Evolutionary conservation across 2,113 vertebrate genomes (phyloP).

Genomic region (Pavo muticus): DNA sequence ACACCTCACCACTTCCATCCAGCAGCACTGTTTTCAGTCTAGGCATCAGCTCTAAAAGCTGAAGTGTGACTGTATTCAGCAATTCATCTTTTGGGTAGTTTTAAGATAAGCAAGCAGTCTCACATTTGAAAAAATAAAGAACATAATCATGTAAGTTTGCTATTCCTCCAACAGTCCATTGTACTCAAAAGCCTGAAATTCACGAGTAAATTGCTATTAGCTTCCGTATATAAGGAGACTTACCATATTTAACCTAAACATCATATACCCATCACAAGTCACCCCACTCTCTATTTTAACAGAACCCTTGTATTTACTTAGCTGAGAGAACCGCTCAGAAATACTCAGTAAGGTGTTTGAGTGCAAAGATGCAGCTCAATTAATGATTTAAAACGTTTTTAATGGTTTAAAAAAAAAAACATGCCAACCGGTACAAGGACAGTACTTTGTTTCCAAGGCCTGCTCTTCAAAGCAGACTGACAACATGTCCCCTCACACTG

Average conservation of each 20-base stretch:
- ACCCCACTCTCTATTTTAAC: not conserved
- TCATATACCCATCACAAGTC: not conserved
- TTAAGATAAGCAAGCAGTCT: not conserved
- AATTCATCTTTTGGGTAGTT: not conserved
- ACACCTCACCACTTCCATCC: not conserved
- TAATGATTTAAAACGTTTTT: not conserved
- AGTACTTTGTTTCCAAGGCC: not conserved
- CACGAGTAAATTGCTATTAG: not conserved
- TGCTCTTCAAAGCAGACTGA: not conserved
- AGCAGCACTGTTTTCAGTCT: not conserved
- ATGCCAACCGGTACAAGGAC: not conserved
- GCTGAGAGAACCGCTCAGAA: not conserved
- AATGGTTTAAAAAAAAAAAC: not conserved
- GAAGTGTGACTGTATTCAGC: not conserved
- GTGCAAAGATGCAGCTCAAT: not conserved
- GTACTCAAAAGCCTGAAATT: not conserved
- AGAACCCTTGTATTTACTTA: not conserved
- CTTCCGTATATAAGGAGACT: not conserved
- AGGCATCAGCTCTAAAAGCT: not conserved
- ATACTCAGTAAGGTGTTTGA: not conserved
- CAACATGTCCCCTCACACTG: fast-evolving
- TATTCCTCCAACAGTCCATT: not conserved
- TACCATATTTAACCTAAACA: not conserved
- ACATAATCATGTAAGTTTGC: not conserved
- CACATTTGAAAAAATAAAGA: not conserved